Conservation (phyloP, 2,113 vertebrate species). For the Fregata magnificens region DNA sequence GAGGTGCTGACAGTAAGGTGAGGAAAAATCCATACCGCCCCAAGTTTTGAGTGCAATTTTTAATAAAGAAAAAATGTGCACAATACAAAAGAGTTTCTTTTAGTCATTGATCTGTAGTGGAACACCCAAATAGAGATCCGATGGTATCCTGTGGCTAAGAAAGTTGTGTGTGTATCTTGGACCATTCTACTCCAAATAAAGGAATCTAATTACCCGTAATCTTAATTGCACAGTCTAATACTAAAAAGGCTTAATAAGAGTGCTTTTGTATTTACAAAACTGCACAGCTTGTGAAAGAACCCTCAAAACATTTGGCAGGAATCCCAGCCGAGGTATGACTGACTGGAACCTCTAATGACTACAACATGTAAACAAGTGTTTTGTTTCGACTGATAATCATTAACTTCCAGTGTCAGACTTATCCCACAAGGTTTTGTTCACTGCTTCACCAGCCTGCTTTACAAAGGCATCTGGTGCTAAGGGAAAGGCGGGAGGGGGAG, state of each 20-base stretch:
- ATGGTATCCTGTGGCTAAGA: slow-evolving; percentile 48
- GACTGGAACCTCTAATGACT: slow-evolving; percentile 82
- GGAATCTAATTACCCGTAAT: slow-evolving; percentile 77
- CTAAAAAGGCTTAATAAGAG: slow-evolving; percentile 80
- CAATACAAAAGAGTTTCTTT: not conserved
- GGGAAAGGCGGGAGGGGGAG: slow-evolving; percentile 19
- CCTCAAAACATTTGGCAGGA: slow-evolving; percentile 85
- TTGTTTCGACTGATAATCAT: slow-evolving; percentile 83
- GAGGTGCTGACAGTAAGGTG: slow-evolving; percentile 47
- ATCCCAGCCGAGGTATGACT: slow-evolving; percentile 83
- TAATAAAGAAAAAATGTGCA: slow-evolving; percentile 50
- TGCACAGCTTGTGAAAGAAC: slow-evolving; percentile 83
- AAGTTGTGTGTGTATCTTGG: slow-evolving; percentile 66
- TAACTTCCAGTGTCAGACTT: slow-evolving; percentile 80
- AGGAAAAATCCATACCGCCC: not conserved
- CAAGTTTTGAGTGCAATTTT: slow-evolving; percentile 20
- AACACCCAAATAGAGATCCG: slow-evolving; percentile 38
- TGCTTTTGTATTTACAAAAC: slow-evolving; percentile 85
- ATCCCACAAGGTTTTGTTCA: slow-evolving; percentile 78
- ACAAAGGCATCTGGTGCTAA: slow-evolving; percentile 74
- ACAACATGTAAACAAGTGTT: slow-evolving; percentile 86
- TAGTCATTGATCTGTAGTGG: slow-evolving; percentile 19
- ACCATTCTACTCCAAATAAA: slow-evolving; percentile 71
- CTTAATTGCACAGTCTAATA: slow-evolving; percentile 78
- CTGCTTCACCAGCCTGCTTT: slow-evolving; percentile 70